These are phyloP conservation scores for Xestia ashworthii DNA, from an alignment of 2,888 invertebrate genomes.

Conservation along the genomic window DNA sequence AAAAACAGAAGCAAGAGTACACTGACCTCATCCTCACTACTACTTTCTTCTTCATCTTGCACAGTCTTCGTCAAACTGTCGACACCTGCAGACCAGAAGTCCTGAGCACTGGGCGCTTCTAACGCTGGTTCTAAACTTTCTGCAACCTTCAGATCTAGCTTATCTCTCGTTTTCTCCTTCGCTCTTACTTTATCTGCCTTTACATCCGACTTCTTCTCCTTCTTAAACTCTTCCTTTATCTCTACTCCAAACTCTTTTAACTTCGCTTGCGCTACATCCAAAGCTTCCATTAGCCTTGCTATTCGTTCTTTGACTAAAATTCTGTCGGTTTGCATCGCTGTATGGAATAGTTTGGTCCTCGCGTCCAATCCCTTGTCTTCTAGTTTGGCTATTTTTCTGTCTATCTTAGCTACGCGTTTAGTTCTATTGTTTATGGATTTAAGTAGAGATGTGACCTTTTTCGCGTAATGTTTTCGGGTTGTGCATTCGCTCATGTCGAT, in stretches of 20 bases:
- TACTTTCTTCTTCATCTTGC: slow-evolving; percentile 77
- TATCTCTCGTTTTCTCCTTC: slow-evolving; percentile 39
- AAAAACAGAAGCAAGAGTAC: not conserved
- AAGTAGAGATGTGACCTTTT: slow-evolving; percentile 74
- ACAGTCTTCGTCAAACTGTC: slow-evolving; percentile 61
- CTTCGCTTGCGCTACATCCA: slow-evolving; percentile 71
- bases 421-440: slow-evolving; percentile 78
- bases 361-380: slow-evolving; percentile 78
- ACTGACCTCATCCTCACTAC: slow-evolving; percentile 87
- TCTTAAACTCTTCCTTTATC: slow-evolving; percentile 58
- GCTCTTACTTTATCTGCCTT: slow-evolving; percentile 33
- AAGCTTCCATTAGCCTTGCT: slow-evolving; percentile 74
- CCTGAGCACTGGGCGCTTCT: slow-evolving; percentile 83
- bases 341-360: slow-evolving; percentile 81
- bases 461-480: slow-evolving; percentile 77
- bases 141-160: slow-evolving; percentile 68
- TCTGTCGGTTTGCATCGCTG: slow-evolving; percentile 83
- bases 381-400: slow-evolving; percentile 77
- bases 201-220: slow-evolving; percentile 58
- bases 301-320: slow-evolving; percentile 74
- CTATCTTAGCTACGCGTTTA: slow-evolving; percentile 72
- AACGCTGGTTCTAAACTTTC: slow-evolving; percentile 78
- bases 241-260: slow-evolving; percentile 68
- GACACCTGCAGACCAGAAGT: slow-evolving; percentile 79
- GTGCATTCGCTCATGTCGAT: slow-evolving; percentile 80